Evolutionary conservation across 2,113 vertebrate species (phyloP).

Genomic region (Lamprotornis superbus): DNA sequence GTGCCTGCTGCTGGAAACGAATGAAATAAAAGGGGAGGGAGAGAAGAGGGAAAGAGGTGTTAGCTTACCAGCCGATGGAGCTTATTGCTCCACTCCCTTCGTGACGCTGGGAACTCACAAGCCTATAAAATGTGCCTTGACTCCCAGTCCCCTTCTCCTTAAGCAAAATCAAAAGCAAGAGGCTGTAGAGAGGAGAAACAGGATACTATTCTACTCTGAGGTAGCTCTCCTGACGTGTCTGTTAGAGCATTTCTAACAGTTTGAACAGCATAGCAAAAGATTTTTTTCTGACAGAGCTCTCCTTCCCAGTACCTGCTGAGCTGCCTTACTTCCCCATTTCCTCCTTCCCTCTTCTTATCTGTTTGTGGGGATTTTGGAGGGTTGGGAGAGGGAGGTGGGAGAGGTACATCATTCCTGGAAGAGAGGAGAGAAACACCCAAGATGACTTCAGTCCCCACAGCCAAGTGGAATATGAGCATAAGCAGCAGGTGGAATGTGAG

Average conservation of each 20-base stretch:
- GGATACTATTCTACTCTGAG: not conserved
- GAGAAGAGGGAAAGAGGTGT: not conserved
- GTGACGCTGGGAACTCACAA: constrained; percentile 13
- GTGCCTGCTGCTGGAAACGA: constrained; percentile 6
- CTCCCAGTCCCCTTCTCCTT: not conserved
- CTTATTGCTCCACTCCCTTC: not conserved
- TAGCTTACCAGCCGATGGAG: not conserved
- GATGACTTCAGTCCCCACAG: constrained; percentile 47
- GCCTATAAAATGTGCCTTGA: constrained; percentile 51
- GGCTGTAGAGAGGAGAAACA: not conserved
- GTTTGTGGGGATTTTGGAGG: not conserved
- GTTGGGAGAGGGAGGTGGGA: not conserved
- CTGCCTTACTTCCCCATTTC: not conserved
- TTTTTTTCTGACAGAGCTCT: not conserved
- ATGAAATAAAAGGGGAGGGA: constrained; percentile 34
- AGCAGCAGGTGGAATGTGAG: constrained; percentile 35
- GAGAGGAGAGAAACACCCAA: not conserved
- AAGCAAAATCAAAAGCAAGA: constrained; percentile 7
- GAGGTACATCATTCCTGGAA: not conserved
- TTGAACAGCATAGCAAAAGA: not conserved
- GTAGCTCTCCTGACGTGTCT: not conserved
- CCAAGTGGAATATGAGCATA: constrained; percentile 3
- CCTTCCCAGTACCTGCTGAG: not conserved
- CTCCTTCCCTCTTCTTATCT: not conserved
- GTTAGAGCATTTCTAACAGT: not conserved